Evolutionary conservation across 2,113 vertebrate species (phyloP).

Genomic region (Coregonus clupeaformis): DNA sequence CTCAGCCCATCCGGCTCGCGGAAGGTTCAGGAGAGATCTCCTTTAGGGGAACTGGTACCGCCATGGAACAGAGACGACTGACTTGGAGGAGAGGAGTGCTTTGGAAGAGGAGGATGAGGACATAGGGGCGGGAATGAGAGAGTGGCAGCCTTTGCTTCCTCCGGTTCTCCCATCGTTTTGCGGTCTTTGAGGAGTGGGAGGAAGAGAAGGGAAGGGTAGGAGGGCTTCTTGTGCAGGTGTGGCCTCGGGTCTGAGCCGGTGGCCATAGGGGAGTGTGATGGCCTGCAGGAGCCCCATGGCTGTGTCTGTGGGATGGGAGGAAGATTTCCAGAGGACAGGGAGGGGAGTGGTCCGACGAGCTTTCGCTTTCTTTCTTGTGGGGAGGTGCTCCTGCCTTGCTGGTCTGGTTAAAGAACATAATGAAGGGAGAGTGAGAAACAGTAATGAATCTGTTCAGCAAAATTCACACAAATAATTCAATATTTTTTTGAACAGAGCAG

Average conservation of each 20-base stretch:
- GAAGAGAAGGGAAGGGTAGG: slow-evolving; percentile 78
- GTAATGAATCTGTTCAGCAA: background rate
- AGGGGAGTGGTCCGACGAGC: slow-evolving; percentile 67
- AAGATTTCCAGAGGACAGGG: slow-evolving; percentile 60
- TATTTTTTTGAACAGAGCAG: background rate
- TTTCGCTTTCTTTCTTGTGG: slow-evolving; percentile 81
- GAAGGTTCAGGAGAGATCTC: slow-evolving; percentile 83
- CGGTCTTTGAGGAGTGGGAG: slow-evolving; percentile 79
- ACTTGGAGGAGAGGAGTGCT: slow-evolving; percentile 86
- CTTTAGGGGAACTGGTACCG: slow-evolving; percentile 56
- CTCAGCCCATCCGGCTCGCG: slow-evolving; percentile 94
- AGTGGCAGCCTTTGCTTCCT: slow-evolving; percentile 64
- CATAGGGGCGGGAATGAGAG: slow-evolving; percentile 61
- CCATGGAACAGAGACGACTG: slow-evolving; percentile 77
- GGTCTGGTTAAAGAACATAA: slow-evolving; percentile 51
- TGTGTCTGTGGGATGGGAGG: slow-evolving; percentile 82
- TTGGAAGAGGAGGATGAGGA: slow-evolving; percentile 70
- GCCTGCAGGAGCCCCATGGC: slow-evolving; percentile 93
- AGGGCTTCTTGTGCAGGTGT: slow-evolving; percentile 84
- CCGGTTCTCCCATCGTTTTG: slow-evolving; percentile 63
- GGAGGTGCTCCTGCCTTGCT: slow-evolving; percentile 66
- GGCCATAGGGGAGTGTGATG: slow-evolving; percentile 86
- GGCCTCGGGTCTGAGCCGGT: slow-evolving; percentile 81
- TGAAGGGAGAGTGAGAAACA: background rate
- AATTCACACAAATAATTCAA: background rate